Evolutionary conservation across 2,888 invertebrate species (phyloP).

Genomic region (Baccha elongata): DNA sequence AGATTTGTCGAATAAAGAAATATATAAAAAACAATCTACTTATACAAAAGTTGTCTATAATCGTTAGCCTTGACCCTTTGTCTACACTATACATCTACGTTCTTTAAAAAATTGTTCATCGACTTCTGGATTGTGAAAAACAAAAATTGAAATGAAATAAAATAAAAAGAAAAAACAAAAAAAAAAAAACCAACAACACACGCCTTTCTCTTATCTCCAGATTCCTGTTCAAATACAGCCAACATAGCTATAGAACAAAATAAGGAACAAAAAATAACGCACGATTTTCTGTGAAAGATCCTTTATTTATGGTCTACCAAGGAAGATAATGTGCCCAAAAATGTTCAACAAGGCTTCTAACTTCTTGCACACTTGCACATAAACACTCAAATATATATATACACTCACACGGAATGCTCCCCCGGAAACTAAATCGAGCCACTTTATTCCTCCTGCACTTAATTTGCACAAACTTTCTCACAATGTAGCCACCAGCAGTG

Average conservation of each 20-base stretch:
- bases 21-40: too few species aligned
- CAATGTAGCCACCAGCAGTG: conserved; percentile 61
- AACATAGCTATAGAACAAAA: conserved; percentile 7
- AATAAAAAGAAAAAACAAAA: conserved; percentile 41
- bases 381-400: too few species aligned
- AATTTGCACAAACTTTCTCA: conserved; percentile 72
- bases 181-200: conserved; percentile 23
- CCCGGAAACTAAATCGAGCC: conserved; percentile 57
- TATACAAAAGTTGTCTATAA: too few species aligned
- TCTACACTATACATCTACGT: too few species aligned
- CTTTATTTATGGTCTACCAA: conserved; percentile 73
- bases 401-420: conserved; percentile 13
- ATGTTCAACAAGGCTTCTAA: conserved; percentile 74
- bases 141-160: conserved; percentile 40
- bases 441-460: conserved; percentile 73
- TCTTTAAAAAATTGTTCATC: conserved; percentile 66
- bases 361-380: conserved; percentile 54
- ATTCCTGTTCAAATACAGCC: conserved; percentile 49
- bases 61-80: too few species aligned
- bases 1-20: too few species aligned
- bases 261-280: conserved; percentile 36
- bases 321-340: conserved; percentile 71
- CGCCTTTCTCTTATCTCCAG: conserved; percentile 50
- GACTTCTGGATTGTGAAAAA: conserved; percentile 54
- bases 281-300: conserved; percentile 61